These are phyloP conservation scores for Mobula birostris DNA, from an alignment of 2,113 vertebrate species.

Conservation along the genomic window DNA sequence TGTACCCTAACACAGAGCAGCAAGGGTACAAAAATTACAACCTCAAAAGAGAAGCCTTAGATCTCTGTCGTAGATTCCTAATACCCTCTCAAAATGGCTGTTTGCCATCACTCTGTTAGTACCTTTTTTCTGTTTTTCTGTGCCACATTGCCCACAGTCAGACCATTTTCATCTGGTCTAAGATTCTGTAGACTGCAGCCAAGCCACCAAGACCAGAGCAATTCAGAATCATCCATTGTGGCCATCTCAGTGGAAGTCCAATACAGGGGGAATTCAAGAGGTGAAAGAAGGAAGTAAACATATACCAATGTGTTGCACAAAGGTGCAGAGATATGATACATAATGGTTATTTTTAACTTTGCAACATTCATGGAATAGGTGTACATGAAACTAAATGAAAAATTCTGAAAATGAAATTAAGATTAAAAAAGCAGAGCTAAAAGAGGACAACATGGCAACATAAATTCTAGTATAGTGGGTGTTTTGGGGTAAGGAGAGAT, in stretches of 20 bases:
- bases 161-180: not conserved
- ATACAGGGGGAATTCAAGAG: not conserved
- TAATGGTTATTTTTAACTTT: not conserved
- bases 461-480: not conserved
- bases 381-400: no score
- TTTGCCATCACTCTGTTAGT: not conserved
- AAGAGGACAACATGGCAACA: not conserved
- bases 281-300: not conserved
- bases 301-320: not conserved
- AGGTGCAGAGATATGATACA: not conserved
- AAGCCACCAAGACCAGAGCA: not conserved
- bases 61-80: not conserved
- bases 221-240: not conserved
- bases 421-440: not conserved
- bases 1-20: not conserved
- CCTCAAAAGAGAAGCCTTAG: not conserved
- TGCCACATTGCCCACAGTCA: not conserved
- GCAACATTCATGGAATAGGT: not conserved
- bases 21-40: not conserved
- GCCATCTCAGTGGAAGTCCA: not conserved
- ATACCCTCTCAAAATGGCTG: not conserved
- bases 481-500: not conserved
- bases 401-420: not conserved
- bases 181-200: not conserved
- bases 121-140: no score